Evolutionary conservation across 2,113 vertebrate species (phyloP), one percentile per base, ranked within the genome.

Genomic region (Cyprinodon tularosa): DNA sequence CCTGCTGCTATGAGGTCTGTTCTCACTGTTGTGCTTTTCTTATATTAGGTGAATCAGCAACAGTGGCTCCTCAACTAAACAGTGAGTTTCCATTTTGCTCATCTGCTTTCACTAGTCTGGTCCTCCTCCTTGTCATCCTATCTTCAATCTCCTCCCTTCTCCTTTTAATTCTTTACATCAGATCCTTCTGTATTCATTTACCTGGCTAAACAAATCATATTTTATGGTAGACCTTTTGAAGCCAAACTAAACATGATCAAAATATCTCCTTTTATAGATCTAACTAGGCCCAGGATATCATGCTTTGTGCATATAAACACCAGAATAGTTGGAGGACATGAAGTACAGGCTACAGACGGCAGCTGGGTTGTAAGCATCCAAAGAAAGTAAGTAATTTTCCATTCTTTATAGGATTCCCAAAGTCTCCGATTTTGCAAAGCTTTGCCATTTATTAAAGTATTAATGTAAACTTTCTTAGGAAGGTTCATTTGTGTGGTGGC

Each of bases 281-380:
- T 37, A 12, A 69, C 67, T 4, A 70, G 66, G 22, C 67, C 83
- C 22, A 91, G 90, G 88, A 88, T 88, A 4, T 92, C 93, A 0
- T 94, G 94, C 84, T 93, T 93, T 74, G 88, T 91, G 39, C 93
- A 94, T 47, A 93, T 91, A 73, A 90, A 86, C 79, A 95, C 92
- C 68, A 92, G 97, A 87, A 97, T 99, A 84, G 96, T 99, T 42
- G 97, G 97, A 65, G 97, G 97, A 81, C 96, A 95, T 86, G 94
- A 94, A 84, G 95, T 97, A 61, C 93, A 93, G 84, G 96, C 95
- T 47, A 95, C 95, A 3, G 95, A 97, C 75, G 97, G 93, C 72
- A 93, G 96, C 91, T 99, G 97, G 97, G 97, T 98, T 91, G 96
- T 97, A 84, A 99, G 97, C 93, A 95, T 99, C 90, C 96, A 95